These are phyloP conservation scores for Epinotia demarniana DNA, from an alignment of 2,888 invertebrate genomes.

Conservation along the genomic window DNA sequence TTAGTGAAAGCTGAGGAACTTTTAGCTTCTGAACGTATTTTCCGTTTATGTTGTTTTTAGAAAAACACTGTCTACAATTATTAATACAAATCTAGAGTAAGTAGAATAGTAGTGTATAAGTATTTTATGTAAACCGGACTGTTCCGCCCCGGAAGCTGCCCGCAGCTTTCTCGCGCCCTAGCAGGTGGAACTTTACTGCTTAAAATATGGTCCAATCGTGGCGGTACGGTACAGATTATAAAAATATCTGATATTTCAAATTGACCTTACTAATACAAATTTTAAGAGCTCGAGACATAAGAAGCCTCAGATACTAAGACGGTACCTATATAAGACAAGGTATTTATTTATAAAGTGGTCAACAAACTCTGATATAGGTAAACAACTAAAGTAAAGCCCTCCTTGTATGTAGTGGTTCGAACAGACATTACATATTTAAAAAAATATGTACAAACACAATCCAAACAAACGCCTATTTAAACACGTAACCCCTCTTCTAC, in stretches of 20 bases:
- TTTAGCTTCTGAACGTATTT: not conserved
- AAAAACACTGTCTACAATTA: too few relatives aligned
- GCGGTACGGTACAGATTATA: not conserved
- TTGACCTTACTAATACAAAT: not conserved
- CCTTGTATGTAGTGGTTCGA: too few relatives aligned
- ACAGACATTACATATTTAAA: too few relatives aligned
- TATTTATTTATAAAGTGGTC: too few relatives aligned
- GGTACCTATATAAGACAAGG: too few relatives aligned
- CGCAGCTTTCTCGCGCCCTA: conserved; percentile 9
- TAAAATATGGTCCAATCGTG: not conserved
- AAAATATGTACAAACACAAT: too few relatives aligned
- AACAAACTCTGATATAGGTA: too few relatives aligned
- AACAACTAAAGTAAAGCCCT: too few relatives aligned
- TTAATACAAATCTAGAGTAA: not conserved
- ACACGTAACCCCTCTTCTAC: too few relatives aligned
- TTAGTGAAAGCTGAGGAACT: not conserved
- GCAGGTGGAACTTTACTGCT: not conserved
- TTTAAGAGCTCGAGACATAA: not conserved
- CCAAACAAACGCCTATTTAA: too few relatives aligned
- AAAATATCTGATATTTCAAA: not conserved
- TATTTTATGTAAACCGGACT: conserved; percentile 20
- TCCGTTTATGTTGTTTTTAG: too few relatives aligned
- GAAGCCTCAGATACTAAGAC: too few relatives aligned
- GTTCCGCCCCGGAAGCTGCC: conserved; percentile 16
- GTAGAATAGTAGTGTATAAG: conserved; percentile 4